phyloP scores from a whole-genome alignment of 2,888 invertebrate species.

The Hemithea aestivaria region DNA sequence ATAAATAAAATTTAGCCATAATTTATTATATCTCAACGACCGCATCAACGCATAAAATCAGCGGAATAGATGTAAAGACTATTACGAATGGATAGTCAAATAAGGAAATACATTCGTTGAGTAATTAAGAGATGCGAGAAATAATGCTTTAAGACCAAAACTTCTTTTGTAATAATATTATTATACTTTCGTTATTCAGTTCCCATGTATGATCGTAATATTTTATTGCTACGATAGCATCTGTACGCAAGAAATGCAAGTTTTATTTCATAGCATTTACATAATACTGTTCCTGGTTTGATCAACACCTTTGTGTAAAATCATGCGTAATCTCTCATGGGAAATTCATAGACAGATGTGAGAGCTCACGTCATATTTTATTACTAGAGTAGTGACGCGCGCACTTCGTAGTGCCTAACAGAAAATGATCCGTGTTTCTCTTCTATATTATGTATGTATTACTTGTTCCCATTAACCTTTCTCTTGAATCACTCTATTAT shows the following conservation, averaged over 20 bases:
- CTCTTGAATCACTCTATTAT: too few species aligned
- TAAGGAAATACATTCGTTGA: too few species aligned
- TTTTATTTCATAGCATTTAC: conserved; percentile 17
- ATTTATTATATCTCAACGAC: too few species aligned
- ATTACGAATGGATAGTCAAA: too few species aligned
- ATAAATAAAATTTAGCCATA: too few species aligned
- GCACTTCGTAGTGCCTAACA: too few species aligned
- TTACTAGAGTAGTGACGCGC: conserved; percentile 1
- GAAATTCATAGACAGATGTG: conserved; percentile 14
- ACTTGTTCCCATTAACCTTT: too few species aligned
- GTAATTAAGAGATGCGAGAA: too few species aligned
- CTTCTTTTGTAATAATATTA: conserved; percentile 1
- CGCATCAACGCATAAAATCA: too few species aligned
- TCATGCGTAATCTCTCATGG: conserved; percentile 24
- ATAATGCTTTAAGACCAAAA: background rate
- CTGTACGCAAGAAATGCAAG: conserved; percentile 7
- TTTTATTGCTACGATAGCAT: conserved; percentile 11
- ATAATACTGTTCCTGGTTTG: conserved; percentile 18
- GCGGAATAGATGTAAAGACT: too few species aligned
- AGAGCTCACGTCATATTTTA: background rate
- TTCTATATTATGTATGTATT: too few species aligned
- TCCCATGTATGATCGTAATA: conserved; percentile 9
- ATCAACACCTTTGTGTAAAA: conserved; percentile 18
- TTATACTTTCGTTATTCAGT: conserved; percentile 5
- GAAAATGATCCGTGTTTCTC: too few species aligned